Evolutionary conservation across 2,888 invertebrate genomes (phyloP), one percentile per base, ranked within the genome.

Genomic region (Myopa tessellatipennis): DNA sequence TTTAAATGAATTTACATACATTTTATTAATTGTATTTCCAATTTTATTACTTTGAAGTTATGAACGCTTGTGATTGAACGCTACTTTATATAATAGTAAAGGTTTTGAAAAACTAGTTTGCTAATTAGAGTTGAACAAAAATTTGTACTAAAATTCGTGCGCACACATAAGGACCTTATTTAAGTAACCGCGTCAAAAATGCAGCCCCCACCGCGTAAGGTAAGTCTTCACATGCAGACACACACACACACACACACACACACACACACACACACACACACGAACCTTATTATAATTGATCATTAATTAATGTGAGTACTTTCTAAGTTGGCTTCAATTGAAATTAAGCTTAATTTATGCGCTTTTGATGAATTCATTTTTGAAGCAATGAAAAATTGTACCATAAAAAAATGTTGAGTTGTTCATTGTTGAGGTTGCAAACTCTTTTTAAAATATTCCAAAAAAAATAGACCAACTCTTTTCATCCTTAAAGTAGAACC

Each of bases 151-250:
- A 50, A 68, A 77, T 16, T 60, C 50, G 38, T 65, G 38, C 65
- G 58, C 67, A 52, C 52, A 55, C 58, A 7, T 8, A 63, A 26
- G 12, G 12, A n/a, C 36, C 40, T 36, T 12, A 10, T 45, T 65
- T 6, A 60, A 58, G 60, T 60, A 58, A 55, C 45, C 81, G 80
- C 79, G 80, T 77, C 81, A 87, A 82, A 45, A 84, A 95, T 95
- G 95, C 95, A 95, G 92, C 95, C 95, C 87, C 95, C 95, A 87
- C 95, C 95, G 88, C 93, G 95, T 90, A 95, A 95, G 94, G 95
- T 95, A 91, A 92, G 92, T 88, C 71, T 55, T 36, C 52, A 50
- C 71, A 38, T 79, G 65, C 50, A 34, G 14, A 65, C 26, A 70
- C 18, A 71, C 45, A 16, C 38, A 55, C 18, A 5, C 38, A 36